Base-by-base conservation (phyloP, 2,797 vertebrate genomes). In the Brotula barbata region DNA sequence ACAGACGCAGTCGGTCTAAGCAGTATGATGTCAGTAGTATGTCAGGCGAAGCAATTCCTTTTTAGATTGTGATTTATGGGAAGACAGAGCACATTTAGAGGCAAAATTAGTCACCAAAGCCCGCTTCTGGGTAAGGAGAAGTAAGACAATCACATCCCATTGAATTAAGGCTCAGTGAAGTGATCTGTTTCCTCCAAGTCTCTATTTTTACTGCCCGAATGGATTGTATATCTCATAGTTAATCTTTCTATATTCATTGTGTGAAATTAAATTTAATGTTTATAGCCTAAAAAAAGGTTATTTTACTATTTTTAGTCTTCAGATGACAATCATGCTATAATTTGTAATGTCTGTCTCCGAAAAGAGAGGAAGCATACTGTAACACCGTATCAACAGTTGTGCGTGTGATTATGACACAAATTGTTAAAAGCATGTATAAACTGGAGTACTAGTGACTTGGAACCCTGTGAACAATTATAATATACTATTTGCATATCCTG, bases 11-110 rank as follows among this genome's bases (percentile, higher is more conserved):
- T 69, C 36, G 50, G 51, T 31, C 63, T 41, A 19, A 75, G 56
- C 62, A 25, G 50, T 31, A 34, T 79, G 75, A 80, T 78, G 77
- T 78, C 62, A 25, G 50, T 31, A 34, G 78, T 74, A 80, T 78
- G 77, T 78, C 71, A 83, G 48, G 14, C 59, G 51, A 15, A 2
- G 7, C 36, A 39, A 42, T 15, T n/a, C 46, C 82, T 59, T 44
- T 75, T 55, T 45, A 65, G 22, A 23, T 68, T 47, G 43, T 45
- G 20, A 68, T 82, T 72, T 71, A 71, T 25, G 14, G 47, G 39
- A 60, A 66, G 36, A 65, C 10, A 68, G 21, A 66, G 28, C 28
- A 33, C 17, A 16, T 48, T 45, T 45, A 11, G 45, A 12, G 19
- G 7, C n/a, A 22, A 66, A 66, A 50, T 11, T 25, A 67, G 51